Percentiles rank a stretch among this genome's conserved stretches.
Conservation (phyloP, 2,888 invertebrate genomes). For the Pterostichus niger region DNA sequence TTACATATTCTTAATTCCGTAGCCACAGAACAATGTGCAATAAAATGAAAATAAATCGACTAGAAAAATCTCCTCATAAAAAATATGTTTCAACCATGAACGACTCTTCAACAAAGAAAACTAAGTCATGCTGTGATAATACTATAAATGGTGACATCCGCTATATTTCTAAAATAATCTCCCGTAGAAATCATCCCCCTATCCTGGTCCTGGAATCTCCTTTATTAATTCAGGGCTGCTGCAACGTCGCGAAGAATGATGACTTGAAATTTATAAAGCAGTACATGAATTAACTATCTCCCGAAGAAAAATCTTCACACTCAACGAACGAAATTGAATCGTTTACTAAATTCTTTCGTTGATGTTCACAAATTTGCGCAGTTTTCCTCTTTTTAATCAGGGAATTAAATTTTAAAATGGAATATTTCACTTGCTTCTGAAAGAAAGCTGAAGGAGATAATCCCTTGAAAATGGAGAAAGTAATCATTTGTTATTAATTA, state of each 20-base stretch:
- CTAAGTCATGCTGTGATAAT: constrained; percentile 9
- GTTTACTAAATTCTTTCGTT: background rate
- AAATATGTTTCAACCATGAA: too few species aligned
- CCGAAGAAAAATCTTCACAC: background rate
- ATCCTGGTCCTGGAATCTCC: background rate
- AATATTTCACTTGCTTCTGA: too few species aligned
- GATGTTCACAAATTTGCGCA: too few species aligned
- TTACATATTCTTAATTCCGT: too few species aligned
- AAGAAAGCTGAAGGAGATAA: too few species aligned
- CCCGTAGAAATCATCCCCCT: background rate
- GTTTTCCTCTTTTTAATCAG: too few species aligned
- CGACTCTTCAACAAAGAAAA: background rate
- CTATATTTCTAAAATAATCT: constrained; percentile 27
- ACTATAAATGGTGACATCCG: constrained; percentile 32
- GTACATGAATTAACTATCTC: constrained; percentile 21
- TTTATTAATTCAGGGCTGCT: constrained; percentile 29
- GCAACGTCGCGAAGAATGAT: constrained; percentile 26
- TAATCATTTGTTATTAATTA: too few species aligned
- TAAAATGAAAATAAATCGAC: too few species aligned
- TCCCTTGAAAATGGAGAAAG: too few species aligned
- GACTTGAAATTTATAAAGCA: constrained; percentile 14
- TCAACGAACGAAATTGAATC: constrained; percentile 23
- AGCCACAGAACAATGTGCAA: too few species aligned
- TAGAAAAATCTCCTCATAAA: background rate
- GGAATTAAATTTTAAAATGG: too few species aligned